Base-by-base conservation (phyloP, 1,140 invertebrate species). In the Tetramorium alpestre region DNA sequence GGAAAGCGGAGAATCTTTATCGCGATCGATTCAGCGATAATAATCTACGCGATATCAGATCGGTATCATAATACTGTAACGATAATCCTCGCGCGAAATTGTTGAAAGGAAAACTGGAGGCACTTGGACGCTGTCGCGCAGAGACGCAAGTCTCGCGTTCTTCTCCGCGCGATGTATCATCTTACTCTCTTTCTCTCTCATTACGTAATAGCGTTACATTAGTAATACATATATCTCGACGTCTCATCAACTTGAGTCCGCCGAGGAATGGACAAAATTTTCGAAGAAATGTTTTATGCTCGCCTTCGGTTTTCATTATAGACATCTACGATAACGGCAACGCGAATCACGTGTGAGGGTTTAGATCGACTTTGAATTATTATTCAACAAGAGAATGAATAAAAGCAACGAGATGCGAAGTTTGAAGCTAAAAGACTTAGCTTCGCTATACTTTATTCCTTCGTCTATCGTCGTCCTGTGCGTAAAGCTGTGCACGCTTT, bases 51-150 rank as follows among this genome's bases (percentile, higher is more conserved):
- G 10, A 13, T 6, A 72, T 72, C 78, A 80, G 62, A 72, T 82
- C 78, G 16, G 8, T 25, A 41, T 72, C 25, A 41, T 82, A 82
- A 82, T 82, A 82, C 51, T 72, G 65, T 58, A 82, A 72, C 25
- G 13, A 60, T 33, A 51, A 56, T 44, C 11, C 25, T 72, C 22
- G 25, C 51, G 22, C 22, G 11, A 44, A 62, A 70, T 70, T 18
- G 11, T 82, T 16, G 18, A 38, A 69, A 69, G 13, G n/a, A 69
- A 67, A 56, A 72, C 16, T 44, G 41, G 51, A 82, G 38, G 67
- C 65, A 82, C 78, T 16, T 51, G 62, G 28, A 67, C 77, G 49
- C 4, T 41, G 13, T 72, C 22, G 7, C 22, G 13, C 38, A 0
- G 5, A 77, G 64, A 64, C 6, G n/a, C 47, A 69, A 69, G 1